These are phyloP conservation scores for Corythoichthys haematopterus DNA, from an alignment of 2,113 vertebrate species.

Conservation along the genomic window DNA sequence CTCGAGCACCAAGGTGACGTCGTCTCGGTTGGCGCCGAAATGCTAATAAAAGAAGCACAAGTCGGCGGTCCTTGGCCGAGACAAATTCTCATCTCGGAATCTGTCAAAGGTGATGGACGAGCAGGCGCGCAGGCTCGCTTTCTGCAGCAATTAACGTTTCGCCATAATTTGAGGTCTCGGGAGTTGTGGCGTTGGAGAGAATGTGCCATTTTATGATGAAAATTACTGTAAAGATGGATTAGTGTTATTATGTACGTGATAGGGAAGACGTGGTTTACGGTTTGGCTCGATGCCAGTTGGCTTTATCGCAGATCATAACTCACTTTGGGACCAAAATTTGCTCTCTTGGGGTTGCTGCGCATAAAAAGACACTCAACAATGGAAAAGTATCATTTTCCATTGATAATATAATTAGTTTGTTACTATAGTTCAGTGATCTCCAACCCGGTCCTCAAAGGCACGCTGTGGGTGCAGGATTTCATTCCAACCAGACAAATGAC, in stretches of 20 bases:
- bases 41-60: constrained; percentile 34
- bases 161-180: constrained; percentile 27
- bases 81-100: constrained; percentile 35
- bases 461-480: too few relatives aligned
- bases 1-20: constrained; percentile 51
- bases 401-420: background rate
- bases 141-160: constrained; percentile 43
- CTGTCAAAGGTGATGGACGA: constrained; percentile 49
- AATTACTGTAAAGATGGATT: constrained; percentile 31
- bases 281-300: constrained; percentile 22
- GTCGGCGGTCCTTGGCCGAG: constrained; percentile 22
- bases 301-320: constrained; percentile 9
- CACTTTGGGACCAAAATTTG: constrained; percentile 32
- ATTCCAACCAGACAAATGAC: too few relatives aligned
- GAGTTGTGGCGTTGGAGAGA: constrained; percentile 23
- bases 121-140: constrained; percentile 25
- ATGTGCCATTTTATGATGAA: constrained; percentile 24
- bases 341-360: background rate
- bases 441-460: too few relatives aligned
- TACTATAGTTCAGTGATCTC: too few relatives aligned
- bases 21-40: constrained; percentile 44
- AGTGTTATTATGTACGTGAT: constrained; percentile 23
- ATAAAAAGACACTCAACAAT: background rate
- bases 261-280: constrained; percentile 24
- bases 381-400: background rate